Conservation (phyloP, 2,888 invertebrate species). For the Melinaea marsaeus region DNA sequence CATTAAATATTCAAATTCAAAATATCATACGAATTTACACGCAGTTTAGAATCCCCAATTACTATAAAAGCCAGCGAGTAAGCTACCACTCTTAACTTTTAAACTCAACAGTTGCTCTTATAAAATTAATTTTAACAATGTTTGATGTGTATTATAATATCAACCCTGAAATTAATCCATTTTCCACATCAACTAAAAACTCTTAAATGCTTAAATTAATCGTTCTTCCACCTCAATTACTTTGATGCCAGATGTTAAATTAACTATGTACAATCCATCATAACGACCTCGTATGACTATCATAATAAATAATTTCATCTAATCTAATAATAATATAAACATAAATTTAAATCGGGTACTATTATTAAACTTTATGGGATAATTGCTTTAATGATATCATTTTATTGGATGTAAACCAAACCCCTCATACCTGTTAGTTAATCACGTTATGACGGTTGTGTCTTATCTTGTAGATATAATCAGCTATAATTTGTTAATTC, state of each 20-base stretch:
- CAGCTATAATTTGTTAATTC: conserved; percentile 20
- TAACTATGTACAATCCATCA: background rate
- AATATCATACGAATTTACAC: no score
- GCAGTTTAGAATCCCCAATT: no score
- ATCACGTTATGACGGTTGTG: conserved; percentile 17
- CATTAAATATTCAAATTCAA: no score
- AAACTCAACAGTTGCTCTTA: no score
- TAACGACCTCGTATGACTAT: background rate
- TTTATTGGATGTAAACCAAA: conserved; percentile 3
- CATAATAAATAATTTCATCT: background rate
- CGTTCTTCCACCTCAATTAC: background rate
- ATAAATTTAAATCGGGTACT: background rate
- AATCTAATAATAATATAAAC: no score
- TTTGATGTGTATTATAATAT: no score
- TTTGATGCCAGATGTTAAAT: background rate
- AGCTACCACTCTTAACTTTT: no score
- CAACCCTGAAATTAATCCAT: background rate
- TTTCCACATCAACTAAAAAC: background rate
- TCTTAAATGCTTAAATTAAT: background rate
- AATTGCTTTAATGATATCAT: background rate
- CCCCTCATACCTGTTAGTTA: conserved; percentile 14
- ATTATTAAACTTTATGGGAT: background rate
- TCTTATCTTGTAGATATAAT: conserved; percentile 24
- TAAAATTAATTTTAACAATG: no score
- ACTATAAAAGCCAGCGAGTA: no score